Evolutionary conservation across 92 coral and sea anemone species (phyloP), one percentile per base, ranked within the genome.

Genomic region (Nematostella vectensis): DNA sequence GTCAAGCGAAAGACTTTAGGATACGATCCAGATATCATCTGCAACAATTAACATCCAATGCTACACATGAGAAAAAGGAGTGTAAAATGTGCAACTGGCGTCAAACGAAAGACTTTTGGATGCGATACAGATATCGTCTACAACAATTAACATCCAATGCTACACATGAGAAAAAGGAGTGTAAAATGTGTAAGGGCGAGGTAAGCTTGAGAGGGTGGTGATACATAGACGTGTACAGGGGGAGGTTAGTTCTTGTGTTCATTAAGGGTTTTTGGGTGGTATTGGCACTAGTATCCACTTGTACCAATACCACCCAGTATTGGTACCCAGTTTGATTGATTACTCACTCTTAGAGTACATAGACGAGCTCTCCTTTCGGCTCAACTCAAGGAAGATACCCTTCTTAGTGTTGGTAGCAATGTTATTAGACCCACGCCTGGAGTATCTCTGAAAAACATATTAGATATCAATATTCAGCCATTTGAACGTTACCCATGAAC

Each of bases 11-110:
- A 91, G 53, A 4, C 55, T 72, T 36, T 71, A 85, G 13, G 98
- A 86, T 11, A 86, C 50, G 29, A 91, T 91, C 98, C 98, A 91
- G 47, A 91, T 79, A 58, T 91, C 98, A 68, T 91, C 98, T 91
- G 45, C n/a, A 69, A 61, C 39, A 9, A 15, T 27, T n/a, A n/a
- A n/a, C n/a, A n/a, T n/a, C n/a, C 11, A 4, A 8, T 25, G 25
- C 1, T 25, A 20, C 8, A 20, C 2, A 9, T 24, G 15, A n/a
- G n/a, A n/a, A n/a, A n/a, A n/a, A n/a, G n/a, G n/a, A n/a, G n/a
- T n/a, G n/a, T n/a, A n/a, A 49, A 91, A 86, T 8, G 81, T 86
- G 0, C 80, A 62, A 11, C 60, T 70, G 27, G 62, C 69, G 11
- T 78, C 89, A 69, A 91, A 86, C 11, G 48, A 47, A 4, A 91